Evolutionary conservation across 2,113 vertebrate species (phyloP), one percentile per base, ranked within the genome.

Genomic region (Vulpes lagopus): DNA sequence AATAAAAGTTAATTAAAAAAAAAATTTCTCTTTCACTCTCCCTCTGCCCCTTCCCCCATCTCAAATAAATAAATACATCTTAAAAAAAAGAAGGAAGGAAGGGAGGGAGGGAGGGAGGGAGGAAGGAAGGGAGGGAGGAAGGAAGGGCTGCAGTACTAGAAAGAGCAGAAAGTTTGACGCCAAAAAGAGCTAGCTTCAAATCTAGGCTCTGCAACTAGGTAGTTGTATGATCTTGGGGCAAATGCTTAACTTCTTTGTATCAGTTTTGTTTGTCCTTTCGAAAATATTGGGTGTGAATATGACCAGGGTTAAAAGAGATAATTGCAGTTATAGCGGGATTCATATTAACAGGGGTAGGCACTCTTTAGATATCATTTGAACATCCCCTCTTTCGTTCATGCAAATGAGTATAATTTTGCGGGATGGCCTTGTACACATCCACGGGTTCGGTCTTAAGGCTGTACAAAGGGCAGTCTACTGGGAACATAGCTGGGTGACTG

Each of bases 401-500:
- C 59, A 71, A 38, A 55, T 60, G 64, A 82, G 22, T 83, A 23
- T 53, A 25, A 51, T 90, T 94, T 73, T 98, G 74, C 73, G 38
- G 30, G 69, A 23, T 19, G n/a, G n/a, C 53, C 86, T 85, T 69
- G 20, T 32, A 57, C 49, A 57, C 93, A 93, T 60, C 81, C 93
- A 55, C 35, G 76, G 27, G 71, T 78, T 51, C 43, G 27, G 15
- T 71, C 73, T 74, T 32, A 84, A 95, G 90, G 90, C 95, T 94
- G 94, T 93, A 94, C 94, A 97, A 97, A 97, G 89, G 95, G 89
- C 95, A 89, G 16, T 69, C 76, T 71, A 17, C 81, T 80, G 43
- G 82, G 88, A 82, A 91, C 27, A 22, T 71, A 73, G 55, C 79
- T 87, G 79, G 91, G 32, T 97, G 91, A 49, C 57, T 95, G 91